phyloP scores from a whole-genome alignment of 1,140 invertebrate species.

The Coelopa frigida region DNA sequence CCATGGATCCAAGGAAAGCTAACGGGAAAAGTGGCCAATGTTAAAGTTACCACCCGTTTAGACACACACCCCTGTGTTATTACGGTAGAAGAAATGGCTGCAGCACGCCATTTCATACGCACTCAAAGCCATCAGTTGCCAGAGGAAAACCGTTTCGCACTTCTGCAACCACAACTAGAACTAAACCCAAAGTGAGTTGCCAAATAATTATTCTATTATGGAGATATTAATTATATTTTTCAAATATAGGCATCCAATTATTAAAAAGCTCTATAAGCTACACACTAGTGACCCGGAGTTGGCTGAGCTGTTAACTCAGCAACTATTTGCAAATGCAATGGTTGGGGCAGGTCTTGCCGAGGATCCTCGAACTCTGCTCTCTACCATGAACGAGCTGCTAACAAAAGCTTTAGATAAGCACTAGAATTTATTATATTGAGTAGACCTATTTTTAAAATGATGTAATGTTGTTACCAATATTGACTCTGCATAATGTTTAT shows the following conservation, averaged over 20 bases:
- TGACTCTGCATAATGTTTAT: too few species aligned
- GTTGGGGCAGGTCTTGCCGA: constrained; percentile 89
- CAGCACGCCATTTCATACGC: constrained; percentile 86
- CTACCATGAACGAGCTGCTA: constrained; percentile 80
- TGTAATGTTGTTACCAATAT: too few species aligned
- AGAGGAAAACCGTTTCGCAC: constrained; percentile 76
- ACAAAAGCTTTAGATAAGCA: constrained; percentile 76
- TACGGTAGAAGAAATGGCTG: constrained; percentile 92
- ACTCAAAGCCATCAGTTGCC: constrained; percentile 78
- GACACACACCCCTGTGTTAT: constrained; percentile 89
- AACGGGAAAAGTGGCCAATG: constrained; percentile 67
- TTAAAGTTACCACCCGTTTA: constrained; percentile 74
- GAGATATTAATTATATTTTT: not conserved
- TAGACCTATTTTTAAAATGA: too few species aligned
- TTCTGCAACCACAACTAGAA: constrained; percentile 87
- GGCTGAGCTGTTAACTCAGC: constrained; percentile 76
- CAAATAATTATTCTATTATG: not conserved
- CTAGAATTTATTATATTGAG: too few species aligned
- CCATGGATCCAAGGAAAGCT: constrained; percentile 71
- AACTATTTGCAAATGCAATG: constrained; percentile 93
- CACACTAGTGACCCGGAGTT: constrained; percentile 68
- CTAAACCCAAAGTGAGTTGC: constrained; percentile 77
- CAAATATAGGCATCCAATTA: constrained; percentile 70
- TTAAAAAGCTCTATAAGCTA: constrained; percentile 78
- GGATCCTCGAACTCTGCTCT: constrained; percentile 78